phyloP scores from a whole-genome alignment of 2,113 vertebrate species.

The Brachirus orientalis region DNA sequence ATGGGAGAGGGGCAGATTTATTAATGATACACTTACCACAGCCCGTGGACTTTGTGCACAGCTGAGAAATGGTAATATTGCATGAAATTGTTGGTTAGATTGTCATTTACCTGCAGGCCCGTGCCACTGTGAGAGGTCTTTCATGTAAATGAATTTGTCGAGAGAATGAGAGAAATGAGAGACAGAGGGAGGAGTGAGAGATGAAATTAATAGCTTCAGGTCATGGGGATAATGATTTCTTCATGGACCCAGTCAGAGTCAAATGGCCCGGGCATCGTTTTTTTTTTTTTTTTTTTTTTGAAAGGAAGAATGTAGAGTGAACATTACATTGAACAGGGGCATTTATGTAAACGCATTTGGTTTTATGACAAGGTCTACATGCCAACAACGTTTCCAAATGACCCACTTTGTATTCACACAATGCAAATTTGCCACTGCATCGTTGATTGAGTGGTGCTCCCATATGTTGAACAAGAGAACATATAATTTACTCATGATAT shows the following conservation, averaged over 20 bases:
- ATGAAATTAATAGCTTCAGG: slow-evolving; percentile 80
- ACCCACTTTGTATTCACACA: slow-evolving; percentile 81
- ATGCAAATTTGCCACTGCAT: slow-evolving; percentile 74
- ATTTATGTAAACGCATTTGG: slow-evolving; percentile 77
- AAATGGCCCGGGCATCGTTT: slow-evolving; percentile 69
- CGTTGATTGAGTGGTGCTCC: slow-evolving; percentile 65
- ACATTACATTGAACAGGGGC: slow-evolving; percentile 67
- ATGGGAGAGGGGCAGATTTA: slow-evolving; percentile 70
- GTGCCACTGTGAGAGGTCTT: slow-evolving; percentile 73
- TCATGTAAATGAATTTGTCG: slow-evolving; percentile 82
- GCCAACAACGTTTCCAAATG: slow-evolving; percentile 76
- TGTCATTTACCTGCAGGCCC: slow-evolving; percentile 77
- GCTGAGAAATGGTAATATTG: slow-evolving; percentile 71
- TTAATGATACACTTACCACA: slow-evolving; percentile 75
- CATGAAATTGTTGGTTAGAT: slow-evolving; percentile 73
- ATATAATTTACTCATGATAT: slow-evolving; percentile 67
- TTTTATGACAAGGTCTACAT: slow-evolving; percentile 69
- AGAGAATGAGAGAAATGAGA: slow-evolving; percentile 73
- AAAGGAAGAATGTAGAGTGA: slow-evolving; percentile 64
- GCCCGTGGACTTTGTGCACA: slow-evolving; percentile 50
- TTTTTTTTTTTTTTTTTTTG: slow-evolving; percentile 40
- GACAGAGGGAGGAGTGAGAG: slow-evolving; percentile 69
- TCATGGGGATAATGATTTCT: slow-evolving; percentile 82
- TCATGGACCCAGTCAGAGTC: slow-evolving; percentile 78
- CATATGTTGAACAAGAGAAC: slow-evolving; percentile 68